Base-by-base conservation (phyloP, 2,888 invertebrate species). In the Idaea biselata region DNA sequence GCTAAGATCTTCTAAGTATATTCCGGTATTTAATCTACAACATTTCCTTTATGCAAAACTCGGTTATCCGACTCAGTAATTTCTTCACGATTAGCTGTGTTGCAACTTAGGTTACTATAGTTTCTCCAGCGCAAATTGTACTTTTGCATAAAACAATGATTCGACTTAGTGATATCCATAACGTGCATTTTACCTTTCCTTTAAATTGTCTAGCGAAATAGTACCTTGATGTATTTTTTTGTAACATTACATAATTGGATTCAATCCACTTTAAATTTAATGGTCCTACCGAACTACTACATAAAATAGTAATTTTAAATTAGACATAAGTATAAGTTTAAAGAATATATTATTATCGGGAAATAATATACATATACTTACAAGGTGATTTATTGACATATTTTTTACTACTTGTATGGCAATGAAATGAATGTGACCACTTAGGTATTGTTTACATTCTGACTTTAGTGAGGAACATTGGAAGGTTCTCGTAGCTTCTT, bases 1-100 rank as follows among this genome's bases (percentile, higher is more conserved):
- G 11, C 32, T 32, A 4, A 6, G 32, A 7, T 32, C 7, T 32
- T 32, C 32, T 32, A 32, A 32, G 32, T 32, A 32, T 32, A 6
- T 32, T 32, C n/a, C n/a, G n/a, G n/a, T n/a, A n/a, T n/a, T n/a
- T n/a, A n/a, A 32, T 32, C 32, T 32, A 7, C 32, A 32, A 32
- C 32, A 11, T 32, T 32, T 32, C 32, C 32, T 32, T 32, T 32
- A 32, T 32, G 32, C 4, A 8, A 32, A 67, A 60, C 55, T 60
- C 53, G 63, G 58, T 33, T 63, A 66, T 64, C 69, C 67, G 65
- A 70, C 62, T 70, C 69, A 70, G 68, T 62, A 54, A 64, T 72
- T 76, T 73, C 75, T 68, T 73, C 69, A 71, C 72, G 70, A 70
- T 77, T 69, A 70, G 63, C 68, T 62, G 69, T 72, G 73, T 70